Conservation (phyloP, 2,113 vertebrate genomes). For the Phylloscopus trochilus region DNA sequence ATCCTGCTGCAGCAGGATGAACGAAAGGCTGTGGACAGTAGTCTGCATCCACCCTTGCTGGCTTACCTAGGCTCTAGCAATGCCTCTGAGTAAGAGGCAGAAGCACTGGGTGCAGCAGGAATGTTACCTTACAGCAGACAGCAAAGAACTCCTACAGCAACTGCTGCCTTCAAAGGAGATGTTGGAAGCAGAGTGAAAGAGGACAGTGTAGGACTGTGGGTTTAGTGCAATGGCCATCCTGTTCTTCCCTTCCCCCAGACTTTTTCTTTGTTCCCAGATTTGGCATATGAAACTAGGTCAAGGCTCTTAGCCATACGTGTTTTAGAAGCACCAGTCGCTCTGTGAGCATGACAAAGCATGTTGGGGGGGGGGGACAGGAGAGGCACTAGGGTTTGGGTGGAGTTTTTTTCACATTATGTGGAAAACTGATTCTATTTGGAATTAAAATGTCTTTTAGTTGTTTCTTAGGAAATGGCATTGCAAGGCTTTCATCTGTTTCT, state of each 20-base stretch:
- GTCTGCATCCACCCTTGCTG: background rate
- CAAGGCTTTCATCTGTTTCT: background rate
- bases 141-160: background rate
- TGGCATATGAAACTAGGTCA: background rate
- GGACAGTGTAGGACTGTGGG: background rate
- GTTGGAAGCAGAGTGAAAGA: background rate
- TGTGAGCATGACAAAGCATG: background rate
- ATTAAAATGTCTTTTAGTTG: background rate
- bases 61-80: background rate
- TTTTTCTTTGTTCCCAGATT: background rate
- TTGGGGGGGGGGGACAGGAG: fast-evolving
- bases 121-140: background rate
- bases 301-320: background rate
- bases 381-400: background rate
- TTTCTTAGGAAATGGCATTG: background rate
- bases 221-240: background rate
- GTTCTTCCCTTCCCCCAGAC: background rate
- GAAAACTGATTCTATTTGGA: background rate
- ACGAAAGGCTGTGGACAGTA: background rate
- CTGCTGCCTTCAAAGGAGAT: background rate
- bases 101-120: background rate
- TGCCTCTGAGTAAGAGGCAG: background rate
- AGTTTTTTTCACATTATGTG: background rate
- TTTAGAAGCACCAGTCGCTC: background rate
- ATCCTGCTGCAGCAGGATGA: background rate